phyloP scores from a whole-genome alignment of 2,888 invertebrate genomes.

The Aporophyla lueneburgensis region DNA sequence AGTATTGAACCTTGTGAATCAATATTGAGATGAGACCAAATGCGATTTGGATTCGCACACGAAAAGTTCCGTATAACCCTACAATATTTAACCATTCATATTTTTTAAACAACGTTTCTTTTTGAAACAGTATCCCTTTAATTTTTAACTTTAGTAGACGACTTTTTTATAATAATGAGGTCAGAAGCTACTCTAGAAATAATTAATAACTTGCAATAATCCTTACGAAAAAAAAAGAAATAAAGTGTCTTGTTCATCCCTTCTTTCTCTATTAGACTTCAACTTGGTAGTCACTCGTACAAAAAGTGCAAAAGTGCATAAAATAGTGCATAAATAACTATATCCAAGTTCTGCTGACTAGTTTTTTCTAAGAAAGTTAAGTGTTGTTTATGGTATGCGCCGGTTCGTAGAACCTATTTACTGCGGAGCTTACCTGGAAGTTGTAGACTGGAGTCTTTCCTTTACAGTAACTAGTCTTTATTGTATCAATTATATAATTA shows the following conservation, averaged over 20 bases:
- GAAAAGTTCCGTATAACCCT: no score
- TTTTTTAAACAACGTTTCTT: no score
- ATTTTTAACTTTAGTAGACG: no score
- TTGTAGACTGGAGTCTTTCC: neutral
- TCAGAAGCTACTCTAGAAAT: no score
- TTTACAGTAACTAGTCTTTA: conserved; percentile 14
- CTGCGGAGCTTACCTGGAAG: conserved; percentile 19
- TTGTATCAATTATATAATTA: conserved; percentile 10
- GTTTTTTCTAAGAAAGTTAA: conserved; percentile 30
- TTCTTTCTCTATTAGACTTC: neutral
- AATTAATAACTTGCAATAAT: no score
- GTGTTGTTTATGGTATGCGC: conserved; percentile 11
- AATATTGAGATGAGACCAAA: neutral
- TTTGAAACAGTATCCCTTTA: no score
- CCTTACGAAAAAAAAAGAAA: no score
- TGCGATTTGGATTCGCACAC: no score
- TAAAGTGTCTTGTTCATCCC: neutral
- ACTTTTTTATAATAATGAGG: no score
- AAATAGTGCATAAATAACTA: neutral
- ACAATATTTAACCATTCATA: no score
- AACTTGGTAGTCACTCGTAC: neutral
- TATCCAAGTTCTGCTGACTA: neutral
- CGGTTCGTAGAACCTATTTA: conserved; percentile 21
- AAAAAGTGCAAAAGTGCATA: neutral
- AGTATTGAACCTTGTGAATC: neutral